Conservation (phyloP, 2,797 vertebrate genomes). For the Macrochelys suwanniensis region DNA sequence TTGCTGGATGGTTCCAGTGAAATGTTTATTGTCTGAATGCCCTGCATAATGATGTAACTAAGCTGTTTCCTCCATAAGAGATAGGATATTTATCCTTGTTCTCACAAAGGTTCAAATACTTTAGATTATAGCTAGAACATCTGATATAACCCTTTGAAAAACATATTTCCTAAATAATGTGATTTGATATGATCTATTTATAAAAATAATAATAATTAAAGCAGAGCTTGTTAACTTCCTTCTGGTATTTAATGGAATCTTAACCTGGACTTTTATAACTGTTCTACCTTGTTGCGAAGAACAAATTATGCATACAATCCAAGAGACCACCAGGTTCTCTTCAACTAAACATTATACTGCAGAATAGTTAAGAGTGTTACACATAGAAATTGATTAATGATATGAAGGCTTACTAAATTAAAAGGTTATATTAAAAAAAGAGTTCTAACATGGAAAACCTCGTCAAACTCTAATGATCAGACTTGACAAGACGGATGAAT, state of each 20-base stretch:
- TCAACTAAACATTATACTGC: background rate
- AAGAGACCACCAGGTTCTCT: background rate
- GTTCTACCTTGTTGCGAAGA: background rate
- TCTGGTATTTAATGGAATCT: background rate
- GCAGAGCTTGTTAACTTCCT: background rate
- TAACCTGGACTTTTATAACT: background rate
- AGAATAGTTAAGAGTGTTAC: background rate
- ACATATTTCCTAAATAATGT: background rate
- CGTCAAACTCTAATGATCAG: background rate
- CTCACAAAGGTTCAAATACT: background rate
- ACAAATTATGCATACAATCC: background rate
- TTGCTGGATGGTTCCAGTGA: background rate
- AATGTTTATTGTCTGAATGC: background rate
- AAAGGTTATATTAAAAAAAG: background rate
- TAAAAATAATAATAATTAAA: background rate
- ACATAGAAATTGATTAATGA: background rate
- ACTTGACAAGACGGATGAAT: background rate
- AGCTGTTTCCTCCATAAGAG: background rate
- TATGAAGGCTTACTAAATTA: background rate
- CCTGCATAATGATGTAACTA: background rate
- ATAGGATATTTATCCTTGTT: background rate
- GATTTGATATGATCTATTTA: background rate
- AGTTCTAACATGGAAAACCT: background rate
- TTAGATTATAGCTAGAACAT: background rate
- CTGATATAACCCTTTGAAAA: background rate